Evolutionary conservation across 2,797 vertebrate species (phyloP).

Genomic region (Crypturellus tataupa): DNA sequence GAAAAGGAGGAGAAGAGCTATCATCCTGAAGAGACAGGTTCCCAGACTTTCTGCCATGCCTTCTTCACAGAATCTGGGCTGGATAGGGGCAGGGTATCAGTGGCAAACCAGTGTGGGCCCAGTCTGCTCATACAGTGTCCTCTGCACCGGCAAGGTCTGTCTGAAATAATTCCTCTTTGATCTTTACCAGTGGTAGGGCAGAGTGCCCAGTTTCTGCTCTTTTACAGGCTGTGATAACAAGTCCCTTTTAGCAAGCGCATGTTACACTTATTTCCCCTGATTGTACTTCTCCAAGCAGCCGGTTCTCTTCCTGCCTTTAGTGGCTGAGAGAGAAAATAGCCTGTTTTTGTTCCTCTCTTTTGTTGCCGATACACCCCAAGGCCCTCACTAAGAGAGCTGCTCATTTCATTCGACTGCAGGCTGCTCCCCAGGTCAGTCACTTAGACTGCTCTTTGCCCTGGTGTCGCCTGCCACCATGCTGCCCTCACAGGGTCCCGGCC

Average conservation of each 20-base stretch:
- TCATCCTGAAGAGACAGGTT: not conserved
- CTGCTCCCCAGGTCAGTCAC: not conserved
- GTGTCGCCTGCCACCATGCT: not conserved
- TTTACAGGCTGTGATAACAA: rapidly evolving
- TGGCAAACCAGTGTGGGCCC: not conserved
- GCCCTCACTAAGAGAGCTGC: not conserved
- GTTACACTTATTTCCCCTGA: not conserved
- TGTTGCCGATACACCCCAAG: not conserved
- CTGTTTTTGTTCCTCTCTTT: not conserved
- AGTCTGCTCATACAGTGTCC: not conserved
- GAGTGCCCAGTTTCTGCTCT: rapidly evolving
- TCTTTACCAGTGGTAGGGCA: not conserved
- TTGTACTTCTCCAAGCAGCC: not conserved
- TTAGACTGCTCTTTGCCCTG: not conserved
- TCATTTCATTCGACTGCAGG: not conserved
- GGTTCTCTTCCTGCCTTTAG: not conserved
- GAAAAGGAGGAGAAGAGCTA: not conserved
- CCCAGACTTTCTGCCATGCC: not conserved
- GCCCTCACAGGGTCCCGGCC: not conserved
- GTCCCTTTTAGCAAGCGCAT: not conserved
- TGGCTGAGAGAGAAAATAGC: not conserved
- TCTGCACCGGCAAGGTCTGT: not conserved
- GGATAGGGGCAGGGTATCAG: not conserved
- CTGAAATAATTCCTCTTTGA: not conserved
- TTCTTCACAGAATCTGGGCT: not conserved